Evolutionary conservation across 1,140 invertebrate species (phyloP).

Genomic region (Araneus ventricosus): DNA sequence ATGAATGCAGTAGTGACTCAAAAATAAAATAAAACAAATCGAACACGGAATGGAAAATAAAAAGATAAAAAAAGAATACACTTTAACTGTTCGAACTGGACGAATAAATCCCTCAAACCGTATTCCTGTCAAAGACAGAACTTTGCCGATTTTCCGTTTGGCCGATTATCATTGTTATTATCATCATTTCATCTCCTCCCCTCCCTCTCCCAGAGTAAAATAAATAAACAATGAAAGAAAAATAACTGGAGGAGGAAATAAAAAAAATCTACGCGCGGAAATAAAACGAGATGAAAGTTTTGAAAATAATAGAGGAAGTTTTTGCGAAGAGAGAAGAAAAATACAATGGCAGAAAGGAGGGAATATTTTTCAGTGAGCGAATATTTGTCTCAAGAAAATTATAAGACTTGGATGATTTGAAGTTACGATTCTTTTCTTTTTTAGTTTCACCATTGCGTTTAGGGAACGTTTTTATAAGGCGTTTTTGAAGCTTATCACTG

Average conservation of each 20-base stretch:
- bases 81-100: slow-evolving; percentile 9
- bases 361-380: neutral
- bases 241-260: slow-evolving; percentile 25
- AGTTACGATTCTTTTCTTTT: neutral
- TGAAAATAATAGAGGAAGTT: slow-evolving; percentile 53
- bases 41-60: neutral
- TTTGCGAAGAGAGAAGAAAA: neutral
- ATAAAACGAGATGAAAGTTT: slow-evolving; percentile 45
- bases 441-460: neutral
- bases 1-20: slow-evolving; percentile 10
- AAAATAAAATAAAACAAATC: neutral
- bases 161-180: slow-evolving; percentile 70
- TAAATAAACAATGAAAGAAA: slow-evolving; percentile 58
- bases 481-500: no score
- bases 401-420: neutral
- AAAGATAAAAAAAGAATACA: slow-evolving; percentile 4
- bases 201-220: neutral
- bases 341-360: neutral
- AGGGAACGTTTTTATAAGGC: no score
- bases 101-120: slow-evolving; percentile 49
- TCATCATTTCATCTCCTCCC: neutral
- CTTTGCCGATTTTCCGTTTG: slow-evolving; percentile 57
- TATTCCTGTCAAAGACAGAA: slow-evolving; percentile 68
- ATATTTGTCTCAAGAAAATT: slow-evolving; percentile 3
- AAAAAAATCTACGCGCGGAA: slow-evolving; percentile 29